Evolutionary conservation across 1,140 invertebrate genomes (phyloP), one percentile per base, ranked within the genome.

Genomic region (Charaxes varanes): DNA sequence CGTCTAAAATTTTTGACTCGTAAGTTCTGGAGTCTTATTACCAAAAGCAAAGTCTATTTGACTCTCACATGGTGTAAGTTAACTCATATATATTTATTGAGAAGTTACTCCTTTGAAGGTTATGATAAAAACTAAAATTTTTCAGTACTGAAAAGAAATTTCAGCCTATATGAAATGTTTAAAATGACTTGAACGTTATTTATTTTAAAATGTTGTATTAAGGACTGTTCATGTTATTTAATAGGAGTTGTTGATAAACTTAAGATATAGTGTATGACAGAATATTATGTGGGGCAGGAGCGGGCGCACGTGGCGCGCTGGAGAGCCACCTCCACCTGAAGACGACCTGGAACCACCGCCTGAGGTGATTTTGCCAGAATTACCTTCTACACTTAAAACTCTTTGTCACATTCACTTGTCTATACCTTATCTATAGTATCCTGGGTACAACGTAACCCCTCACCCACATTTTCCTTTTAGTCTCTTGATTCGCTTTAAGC

Each of bases 351-450:
- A 79, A 34, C 68, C 68, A 58, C 70, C 68, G 34, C 62, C 67
- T 60, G 74, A 82, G 78, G 78, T 82, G 78, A 82, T 78, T 82
- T 82, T 82, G 78, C 78, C 74, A 82, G 74, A 82, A 52, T 79
- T 82, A 79, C 74, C 73, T 76, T 64, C 61, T 70, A 74, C 70
- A 70, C 64, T 54, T 49, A 58, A 55, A 40, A 51, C 53, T 53
- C 41, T 57, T 32, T 45, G 24, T 44, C 49, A 74, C 72, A 53
- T 63, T 62, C 64, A 71, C 64, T 66, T 71, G 55, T 71, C 52
- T 70, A 37, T 51, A 57, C 59, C 62, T 72, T 66, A 47, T 62
- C 31, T 71, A 61, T 66, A 62, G 57, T 72, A 59, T 64, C 61
- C 62, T 65, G 60, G 64, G 70, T 77, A 70, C 72, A 70, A 78